Evolutionary conservation across 2,797 vertebrate genomes (phyloP).

Genomic region (Oryzias sinensis): DNA sequence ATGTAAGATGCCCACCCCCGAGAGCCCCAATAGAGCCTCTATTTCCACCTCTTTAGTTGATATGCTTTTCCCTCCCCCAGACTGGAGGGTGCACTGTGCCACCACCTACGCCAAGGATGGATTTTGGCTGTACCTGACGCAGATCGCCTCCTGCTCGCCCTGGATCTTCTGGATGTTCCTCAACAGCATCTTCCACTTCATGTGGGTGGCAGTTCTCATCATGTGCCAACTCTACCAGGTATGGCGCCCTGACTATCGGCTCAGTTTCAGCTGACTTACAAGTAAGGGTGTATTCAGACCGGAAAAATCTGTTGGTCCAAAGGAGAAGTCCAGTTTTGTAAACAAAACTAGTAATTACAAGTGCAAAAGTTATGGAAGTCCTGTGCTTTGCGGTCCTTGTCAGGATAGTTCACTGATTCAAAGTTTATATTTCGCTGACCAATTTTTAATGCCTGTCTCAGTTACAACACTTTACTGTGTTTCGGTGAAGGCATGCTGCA

Average conservation of each 20-base stretch:
- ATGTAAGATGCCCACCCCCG: conserved; percentile 78
- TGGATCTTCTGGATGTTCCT: conserved; percentile 99
- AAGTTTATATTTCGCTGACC: no score
- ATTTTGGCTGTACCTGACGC: conserved; percentile 95
- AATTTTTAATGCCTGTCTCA: no score
- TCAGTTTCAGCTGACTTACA: no score
- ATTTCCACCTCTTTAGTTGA: not conserved
- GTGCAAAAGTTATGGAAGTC: no score
- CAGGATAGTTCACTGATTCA: no score
- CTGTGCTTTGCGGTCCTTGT: no score
- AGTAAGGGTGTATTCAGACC: no score
- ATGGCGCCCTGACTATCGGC: not conserved
- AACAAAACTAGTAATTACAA: no score
- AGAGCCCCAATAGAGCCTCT: fast-evolving
- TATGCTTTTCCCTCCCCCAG: conserved; percentile 59
- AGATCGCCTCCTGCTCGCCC: conserved; percentile 95
- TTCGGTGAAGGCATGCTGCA: no score
- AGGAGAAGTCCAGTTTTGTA: no score
- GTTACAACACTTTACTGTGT: no score
- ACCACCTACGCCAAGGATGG: conserved; percentile 93
- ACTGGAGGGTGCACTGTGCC: conserved; percentile 95
- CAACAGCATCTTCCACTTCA: conserved; percentile 97
- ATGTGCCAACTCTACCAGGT: conserved; percentile 99
- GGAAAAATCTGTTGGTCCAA: no score
- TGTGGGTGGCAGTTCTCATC: conserved; percentile 98